phyloP scores from a whole-genome alignment of 2,797 vertebrate genomes.

The Platyrinchus mystaceus region DNA sequence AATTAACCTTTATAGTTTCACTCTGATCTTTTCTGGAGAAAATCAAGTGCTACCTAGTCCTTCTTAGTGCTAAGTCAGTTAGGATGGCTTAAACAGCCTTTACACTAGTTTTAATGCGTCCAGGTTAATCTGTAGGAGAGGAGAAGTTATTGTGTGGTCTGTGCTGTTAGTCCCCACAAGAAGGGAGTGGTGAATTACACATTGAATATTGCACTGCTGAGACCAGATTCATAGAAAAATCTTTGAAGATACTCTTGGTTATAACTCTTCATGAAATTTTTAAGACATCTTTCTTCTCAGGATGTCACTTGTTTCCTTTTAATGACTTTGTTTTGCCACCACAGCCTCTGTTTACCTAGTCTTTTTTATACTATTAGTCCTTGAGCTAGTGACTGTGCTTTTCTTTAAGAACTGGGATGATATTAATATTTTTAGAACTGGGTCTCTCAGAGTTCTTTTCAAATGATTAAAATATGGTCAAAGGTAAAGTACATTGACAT shows the following conservation, averaged over 20 bases:
- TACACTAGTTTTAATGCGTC: not conserved
- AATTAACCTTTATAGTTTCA: not conserved
- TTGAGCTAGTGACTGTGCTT: not conserved
- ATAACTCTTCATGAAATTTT: not conserved
- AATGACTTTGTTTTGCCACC: not conserved
- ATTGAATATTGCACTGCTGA: not conserved
- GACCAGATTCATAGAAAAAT: not conserved
- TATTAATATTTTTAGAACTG: not conserved
- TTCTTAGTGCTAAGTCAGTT: not conserved
- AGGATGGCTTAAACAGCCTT: not conserved
- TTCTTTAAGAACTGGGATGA: not conserved
- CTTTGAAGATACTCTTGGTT: not conserved
- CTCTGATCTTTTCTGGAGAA: not conserved
- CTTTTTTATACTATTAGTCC: not conserved
- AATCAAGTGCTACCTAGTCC: not conserved
- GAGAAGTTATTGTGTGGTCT: not conserved
- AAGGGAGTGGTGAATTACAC: not conserved
- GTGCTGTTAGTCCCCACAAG: not conserved
- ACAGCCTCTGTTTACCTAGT: not conserved
- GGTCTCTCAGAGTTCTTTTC: not conserved
- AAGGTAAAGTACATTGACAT: not conserved
- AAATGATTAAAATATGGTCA: not conserved
- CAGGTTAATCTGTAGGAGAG: not conserved
- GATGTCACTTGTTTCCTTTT: not conserved
- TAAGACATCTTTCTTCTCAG: not conserved